Base-by-base conservation (phyloP, 2,888 invertebrate genomes). In the Hypsopygia costalis region DNA sequence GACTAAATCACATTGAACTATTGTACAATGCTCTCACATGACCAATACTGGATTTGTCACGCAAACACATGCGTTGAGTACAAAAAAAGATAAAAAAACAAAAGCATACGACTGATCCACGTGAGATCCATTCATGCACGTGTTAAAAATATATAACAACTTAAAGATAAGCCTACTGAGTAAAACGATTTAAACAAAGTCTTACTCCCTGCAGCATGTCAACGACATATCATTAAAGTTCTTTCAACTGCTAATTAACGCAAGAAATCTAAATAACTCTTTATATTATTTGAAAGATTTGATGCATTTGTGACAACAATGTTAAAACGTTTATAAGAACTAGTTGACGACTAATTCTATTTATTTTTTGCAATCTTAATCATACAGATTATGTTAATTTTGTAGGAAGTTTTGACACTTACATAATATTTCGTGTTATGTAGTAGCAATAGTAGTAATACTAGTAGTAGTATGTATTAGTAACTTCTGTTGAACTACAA, bases 401-500 rank as follows among this genome's bases (percentile, higher is more conserved):
- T n/a, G n/a, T n/a, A n/a, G n/a, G n/a, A n/a, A n/a, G n/a, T n/a
- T n/a, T n/a, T n/a, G n/a, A n/a, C n/a, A n/a, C n/a, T n/a, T n/a
- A n/a, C n/a, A n/a, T n/a, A n/a, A n/a, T n/a, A n/a, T n/a, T n/a
- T n/a, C n/a, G n/a, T n/a, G n/a, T n/a, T n/a, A n/a, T n/a, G n/a
- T n/a, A n/a, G n/a, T n/a, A n/a, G n/a, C n/a, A n/a, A n/a, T n/a
- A n/a, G n/a, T n/a, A n/a, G n/a, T n/a, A n/a, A n/a, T n/a, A n/a
- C n/a, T n/a, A n/a, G n/a, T n/a, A n/a, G n/a, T n/a, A n/a, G 20
- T 47, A 40, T 36, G 34, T 51, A 46, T 40, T 44, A 58, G 52
- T 32, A 16, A 16, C 46, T 59, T 55, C 53, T 54, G 53, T 60
- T 54, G 66, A 66, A 69, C 64, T 64, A 65, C 64, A 61, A 62